A percentile compares a stretch with the other conserved stretches of the same genome.
Evolutionary conservation across 2,113 vertebrate species (phyloP).

Genomic region (Larimichthys crocea): DNA sequence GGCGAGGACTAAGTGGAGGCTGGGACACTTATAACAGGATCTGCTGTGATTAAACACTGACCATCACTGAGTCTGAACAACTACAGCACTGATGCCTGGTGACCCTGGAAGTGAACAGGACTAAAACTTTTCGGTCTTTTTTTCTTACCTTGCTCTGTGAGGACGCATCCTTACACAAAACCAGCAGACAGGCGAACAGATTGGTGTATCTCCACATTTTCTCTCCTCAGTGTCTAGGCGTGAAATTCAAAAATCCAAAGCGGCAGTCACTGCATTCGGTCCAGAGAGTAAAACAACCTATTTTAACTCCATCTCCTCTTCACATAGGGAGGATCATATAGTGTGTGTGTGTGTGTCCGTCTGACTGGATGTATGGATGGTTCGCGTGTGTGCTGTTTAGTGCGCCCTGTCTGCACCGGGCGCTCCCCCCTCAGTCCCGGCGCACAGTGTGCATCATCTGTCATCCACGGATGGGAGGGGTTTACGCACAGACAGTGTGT

Average conservation of each 20-base stretch:
- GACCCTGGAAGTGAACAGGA: neutral
- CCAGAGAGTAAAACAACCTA: conserved; percentile 38
- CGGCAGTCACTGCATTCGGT: conserved; percentile 8
- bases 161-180: conserved; percentile 69
- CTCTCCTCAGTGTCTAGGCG: neutral
- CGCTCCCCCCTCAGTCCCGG: conserved; percentile 12
- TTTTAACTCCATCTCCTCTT: conserved; percentile 57
- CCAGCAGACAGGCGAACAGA: conserved; percentile 73
- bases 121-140: neutral
- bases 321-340: conserved; percentile 4
- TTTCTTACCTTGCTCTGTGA: conserved; percentile 82
- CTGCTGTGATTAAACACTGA: neutral
- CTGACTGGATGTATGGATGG: neutral
- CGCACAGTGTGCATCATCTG: conserved; percentile 48
- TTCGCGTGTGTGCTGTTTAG: neutral
- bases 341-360: neutral
- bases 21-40: neutral
- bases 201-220: conserved; percentile 81
- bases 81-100: neutral
- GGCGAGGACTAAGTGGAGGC: neutral
- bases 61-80: neutral
- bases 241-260: conserved; percentile 36
- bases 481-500: conserved; percentile 17
- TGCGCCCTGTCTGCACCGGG: conserved; percentile 23
- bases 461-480: conserved; percentile 58